Evolutionary conservation across 2,113 vertebrate species (phyloP).

Genomic region (Centropristis striata): DNA sequence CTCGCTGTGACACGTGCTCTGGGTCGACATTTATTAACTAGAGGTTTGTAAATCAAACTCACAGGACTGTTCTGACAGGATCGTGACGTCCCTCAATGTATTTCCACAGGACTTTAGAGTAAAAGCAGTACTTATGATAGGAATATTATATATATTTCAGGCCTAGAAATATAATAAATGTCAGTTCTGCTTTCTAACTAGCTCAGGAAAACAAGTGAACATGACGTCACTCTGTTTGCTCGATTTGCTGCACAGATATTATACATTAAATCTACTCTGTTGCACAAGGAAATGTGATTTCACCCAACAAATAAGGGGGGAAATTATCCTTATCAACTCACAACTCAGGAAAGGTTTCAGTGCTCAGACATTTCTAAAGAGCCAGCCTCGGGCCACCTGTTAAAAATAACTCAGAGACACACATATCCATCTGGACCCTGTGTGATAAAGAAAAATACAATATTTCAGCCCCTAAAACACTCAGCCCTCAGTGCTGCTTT

Average conservation of each 20-base stretch:
- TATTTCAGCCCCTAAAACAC: not conserved
- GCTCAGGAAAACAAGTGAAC: not conserved
- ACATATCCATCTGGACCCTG: constrained; percentile 19
- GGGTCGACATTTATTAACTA: not conserved
- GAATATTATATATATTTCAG: not conserved
- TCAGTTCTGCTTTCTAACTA: not conserved
- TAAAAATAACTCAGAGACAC: constrained; percentile 1
- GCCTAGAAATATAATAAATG: not conserved
- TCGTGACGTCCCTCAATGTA: not conserved
- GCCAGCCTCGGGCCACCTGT: not conserved
- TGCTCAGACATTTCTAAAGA: constrained; percentile 1
- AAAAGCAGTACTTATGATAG: not conserved
- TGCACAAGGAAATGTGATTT: constrained; percentile 8
- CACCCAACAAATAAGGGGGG: not conserved
- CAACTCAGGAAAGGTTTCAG: constrained; percentile 3
- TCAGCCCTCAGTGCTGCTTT: not conserved
- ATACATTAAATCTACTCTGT: not conserved
- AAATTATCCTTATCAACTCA: constrained; percentile 4
- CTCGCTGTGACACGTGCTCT: constrained; percentile 7
- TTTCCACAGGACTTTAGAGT: not conserved
- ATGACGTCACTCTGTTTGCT: not conserved
- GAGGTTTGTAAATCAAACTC: not conserved
- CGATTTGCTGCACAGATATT: not conserved
- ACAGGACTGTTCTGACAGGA: not conserved
- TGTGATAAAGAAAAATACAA: constrained; percentile 13